Percentiles rank a stretch among this genome's conserved stretches.
Evolutionary conservation across 2,888 invertebrate species (phyloP).

Genomic region (Scotopteryx bipunctaria): DNA sequence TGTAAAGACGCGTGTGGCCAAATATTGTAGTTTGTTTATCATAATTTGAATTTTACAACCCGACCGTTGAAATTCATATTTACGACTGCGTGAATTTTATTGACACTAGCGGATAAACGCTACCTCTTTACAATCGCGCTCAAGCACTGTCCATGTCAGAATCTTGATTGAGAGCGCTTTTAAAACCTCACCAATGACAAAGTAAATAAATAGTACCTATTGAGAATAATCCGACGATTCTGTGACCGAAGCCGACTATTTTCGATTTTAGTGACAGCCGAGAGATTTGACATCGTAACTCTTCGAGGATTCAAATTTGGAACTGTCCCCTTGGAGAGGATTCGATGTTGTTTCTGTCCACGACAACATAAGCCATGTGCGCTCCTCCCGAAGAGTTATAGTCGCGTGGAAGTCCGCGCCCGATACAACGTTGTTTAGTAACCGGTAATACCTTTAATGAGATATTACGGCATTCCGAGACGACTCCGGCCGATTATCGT

Average conservation of each 20-base stretch:
- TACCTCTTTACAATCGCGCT: conserved; percentile 49
- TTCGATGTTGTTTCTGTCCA: conserved; percentile 39
- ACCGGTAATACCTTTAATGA: conserved; percentile 61
- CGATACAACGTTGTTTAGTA: conserved; percentile 56
- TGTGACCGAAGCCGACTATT: conserved; percentile 55
- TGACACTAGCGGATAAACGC: conserved; percentile 59
- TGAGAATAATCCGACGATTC: conserved; percentile 51
- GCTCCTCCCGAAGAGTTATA: conserved; percentile 50
- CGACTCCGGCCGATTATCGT: conserved; percentile 70
- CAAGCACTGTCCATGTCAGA: conserved; percentile 62
- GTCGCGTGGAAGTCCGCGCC: conserved; percentile 43
- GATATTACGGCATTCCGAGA: conserved; percentile 75
- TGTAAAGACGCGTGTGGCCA: conserved; percentile 40
- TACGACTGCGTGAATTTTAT: conserved; percentile 67
- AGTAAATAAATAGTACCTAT: conserved; percentile 48
- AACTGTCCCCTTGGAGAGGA: conserved; percentile 52
- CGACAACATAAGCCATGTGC: conserved; percentile 51
- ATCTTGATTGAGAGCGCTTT: conserved; percentile 63
- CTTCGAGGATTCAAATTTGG: conserved; percentile 72
- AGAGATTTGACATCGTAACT: conserved; percentile 74
- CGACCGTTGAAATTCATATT: conserved; percentile 68
- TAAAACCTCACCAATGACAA: conserved; percentile 58
- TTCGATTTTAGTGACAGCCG: conserved; percentile 63
- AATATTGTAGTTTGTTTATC: conserved; percentile 62
- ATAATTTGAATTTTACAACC: conserved; percentile 74